Evolutionary conservation across 64 coral and sea anemone genomes (phyloP), one percentile per base, ranked within the genome.

Genomic region (Actinia equina): DNA sequence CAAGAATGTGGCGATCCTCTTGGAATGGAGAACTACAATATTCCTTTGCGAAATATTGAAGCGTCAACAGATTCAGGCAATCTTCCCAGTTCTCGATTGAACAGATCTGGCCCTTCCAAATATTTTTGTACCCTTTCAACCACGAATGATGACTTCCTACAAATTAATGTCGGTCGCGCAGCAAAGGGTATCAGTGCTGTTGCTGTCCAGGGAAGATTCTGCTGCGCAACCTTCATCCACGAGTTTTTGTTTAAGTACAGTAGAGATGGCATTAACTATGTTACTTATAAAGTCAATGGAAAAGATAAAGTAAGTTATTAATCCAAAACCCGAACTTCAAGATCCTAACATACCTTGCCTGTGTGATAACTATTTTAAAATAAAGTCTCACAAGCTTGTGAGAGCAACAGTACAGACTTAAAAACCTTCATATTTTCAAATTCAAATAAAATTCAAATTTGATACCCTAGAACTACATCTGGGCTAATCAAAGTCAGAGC

Each of bases 21-120:
- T 62, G 89, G 89, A 87, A 91, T 91, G 89, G 89, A 91, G 43
- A 86, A 63, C 71, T 23, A 49, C 46, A 52, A 86, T 13, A 87
- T 91, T 55, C 84, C 84, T 22, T 13, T 46, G 25, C 17, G n/a
- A 52, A 61, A 55, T 64, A 16, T 91, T 8, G 74, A 87, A 12
- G 5, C 74, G 2, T 79, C 84, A 8, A 17, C 22, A 18, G 17
- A 17, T 52, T 37, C 12, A 23, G 55, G 78, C 84, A 20, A 53
- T 17, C 5, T 41, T 15, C 26, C 1, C 16, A 4, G 25, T 4
- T 17, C 52, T 4, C 67, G 89, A 20, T 71, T 91, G 53, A 26
- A 86, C 56, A 30, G 19, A 4, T 49, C 7, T 49, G 46, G 46
- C 7, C 4, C 46, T 77, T 22, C 19, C 2, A 22, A 82, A 17